phyloP scores from a whole-genome alignment of 2,888 invertebrate species.

The Pollenia labialis region DNA sequence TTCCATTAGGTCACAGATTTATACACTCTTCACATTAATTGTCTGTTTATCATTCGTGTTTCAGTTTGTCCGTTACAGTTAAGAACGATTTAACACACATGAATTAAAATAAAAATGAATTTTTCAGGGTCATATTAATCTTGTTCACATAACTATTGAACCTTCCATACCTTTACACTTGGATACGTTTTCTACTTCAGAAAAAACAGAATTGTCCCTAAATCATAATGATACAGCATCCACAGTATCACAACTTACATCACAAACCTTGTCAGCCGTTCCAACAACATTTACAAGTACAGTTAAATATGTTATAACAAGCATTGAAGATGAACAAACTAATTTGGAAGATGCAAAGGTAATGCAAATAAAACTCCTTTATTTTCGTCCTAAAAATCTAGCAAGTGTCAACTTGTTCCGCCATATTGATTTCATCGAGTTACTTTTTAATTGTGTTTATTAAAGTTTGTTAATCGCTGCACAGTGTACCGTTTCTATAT shows the following conservation, averaged over 20 bases:
- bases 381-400: not conserved
- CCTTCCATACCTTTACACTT: constrained; percentile 73
- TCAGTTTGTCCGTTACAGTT: no score
- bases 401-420: not conserved
- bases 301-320: constrained; percentile 48
- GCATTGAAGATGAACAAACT: constrained; percentile 54
- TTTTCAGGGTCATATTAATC: constrained; percentile 82
- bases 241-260: not conserved
- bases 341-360: constrained; percentile 56
- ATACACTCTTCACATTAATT: no score
- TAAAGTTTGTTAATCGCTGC: no score
- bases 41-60: not conserved
- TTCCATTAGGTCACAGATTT: no score
- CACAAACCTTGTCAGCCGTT: not conserved
- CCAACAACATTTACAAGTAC: constrained; percentile 52
- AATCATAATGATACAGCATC: constrained; percentile 17
- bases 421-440: not conserved
- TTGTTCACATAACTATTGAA: constrained; percentile 83
- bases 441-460: not conserved
- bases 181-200: constrained; percentile 45
- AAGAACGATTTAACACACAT: not conserved
- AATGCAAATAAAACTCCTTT: constrained; percentile 13
- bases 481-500: no score
- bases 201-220: constrained; percentile 15
- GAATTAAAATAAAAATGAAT: not conserved